These are phyloP conservation scores for Aphidius ervi DNA, from an alignment of 1,140 invertebrate genomes.

Conservation along the genomic window DNA sequence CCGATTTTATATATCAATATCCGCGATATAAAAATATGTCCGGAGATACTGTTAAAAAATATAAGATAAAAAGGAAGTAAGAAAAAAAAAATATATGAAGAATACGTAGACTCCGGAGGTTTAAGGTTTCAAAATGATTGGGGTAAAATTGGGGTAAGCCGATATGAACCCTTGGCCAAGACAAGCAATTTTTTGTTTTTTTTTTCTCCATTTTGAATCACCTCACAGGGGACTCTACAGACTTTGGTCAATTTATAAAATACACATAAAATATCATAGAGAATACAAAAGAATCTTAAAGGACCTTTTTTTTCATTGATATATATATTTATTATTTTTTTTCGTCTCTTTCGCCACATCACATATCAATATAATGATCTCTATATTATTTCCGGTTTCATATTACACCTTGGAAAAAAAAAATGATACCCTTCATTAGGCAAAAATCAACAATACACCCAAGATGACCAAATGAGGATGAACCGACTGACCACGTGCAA, in stretches of 20 bases:
- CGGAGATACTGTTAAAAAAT: constrained; percentile 2
- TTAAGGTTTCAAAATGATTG: constrained; percentile 52
- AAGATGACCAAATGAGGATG: too few species aligned
- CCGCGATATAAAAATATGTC: constrained; percentile 29
- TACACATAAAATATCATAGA: constrained; percentile 5
- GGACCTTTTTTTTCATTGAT: neutral
- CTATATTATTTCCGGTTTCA: too few species aligned
- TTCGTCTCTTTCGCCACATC: too few species aligned
- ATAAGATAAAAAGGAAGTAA: constrained; percentile 6
- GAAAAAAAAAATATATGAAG: constrained; percentile 15
- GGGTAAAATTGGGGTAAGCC: constrained; percentile 52
- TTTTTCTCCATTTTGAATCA: constrained; percentile 3
- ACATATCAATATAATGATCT: too few species aligned
- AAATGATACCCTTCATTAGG: too few species aligned
- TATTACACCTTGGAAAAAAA: too few species aligned
- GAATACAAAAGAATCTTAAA: constrained; percentile 1
- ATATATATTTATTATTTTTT: too few species aligned
- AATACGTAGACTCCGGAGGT: constrained; percentile 30
- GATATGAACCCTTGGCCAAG: constrained; percentile 29
- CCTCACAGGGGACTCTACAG: constrained; percentile 21
- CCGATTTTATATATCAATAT: constrained; percentile 42
- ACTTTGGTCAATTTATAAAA: constrained; percentile 39
- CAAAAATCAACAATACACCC: too few species aligned
- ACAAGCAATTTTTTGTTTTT: constrained; percentile 10
- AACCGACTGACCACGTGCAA: too few species aligned